Evolutionary conservation across 2,797 vertebrate genomes (phyloP).

Genomic region (Myotis vivesi): DNA sequence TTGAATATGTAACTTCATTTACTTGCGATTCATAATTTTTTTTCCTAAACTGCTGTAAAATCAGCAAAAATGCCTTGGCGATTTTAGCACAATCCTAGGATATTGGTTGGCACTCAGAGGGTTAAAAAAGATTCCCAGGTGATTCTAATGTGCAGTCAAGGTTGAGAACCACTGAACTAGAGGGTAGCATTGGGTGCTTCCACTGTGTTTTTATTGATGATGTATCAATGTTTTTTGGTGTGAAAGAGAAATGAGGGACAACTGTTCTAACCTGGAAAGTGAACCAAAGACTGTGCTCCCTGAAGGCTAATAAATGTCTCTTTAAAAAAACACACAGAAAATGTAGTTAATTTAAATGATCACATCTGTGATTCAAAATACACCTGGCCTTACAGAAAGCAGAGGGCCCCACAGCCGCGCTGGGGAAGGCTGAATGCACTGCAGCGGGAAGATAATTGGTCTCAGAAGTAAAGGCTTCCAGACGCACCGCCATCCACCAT

Average conservation of each 20-base stretch:
- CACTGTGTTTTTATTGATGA: background rate
- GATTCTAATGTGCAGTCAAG: too few relatives aligned
- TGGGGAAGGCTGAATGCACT: slow-evolving; percentile 45
- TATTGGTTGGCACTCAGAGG: too few relatives aligned
- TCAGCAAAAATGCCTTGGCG: too few relatives aligned
- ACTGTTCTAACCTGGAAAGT: slow-evolving; percentile 32
- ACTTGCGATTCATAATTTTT: too few relatives aligned
- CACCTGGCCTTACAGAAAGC: slow-evolving; percentile 53
- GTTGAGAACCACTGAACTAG: background rate
- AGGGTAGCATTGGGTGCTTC: background rate
- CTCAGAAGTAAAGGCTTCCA: slow-evolving; percentile 70
- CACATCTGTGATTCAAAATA: slow-evolving; percentile 70
- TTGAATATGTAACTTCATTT: too few relatives aligned
- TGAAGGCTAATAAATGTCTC: slow-evolving; percentile 46
- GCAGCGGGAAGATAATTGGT: slow-evolving; percentile 62
- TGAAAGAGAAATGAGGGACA: slow-evolving; percentile 1
- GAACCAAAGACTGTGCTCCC: slow-evolving; percentile 11
- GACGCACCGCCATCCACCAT: background rate
- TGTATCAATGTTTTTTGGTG: background rate
- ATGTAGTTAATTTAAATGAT: slow-evolving; percentile 50
- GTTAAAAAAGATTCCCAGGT: too few relatives aligned
- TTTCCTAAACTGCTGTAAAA: too few relatives aligned
- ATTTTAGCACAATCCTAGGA: too few relatives aligned
- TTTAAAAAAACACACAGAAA: background rate
- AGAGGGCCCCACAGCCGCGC: slow-evolving; percentile 40